Base-by-base conservation (phyloP, 2,888 invertebrate genomes). In the Hypolimnas misippus region DNA sequence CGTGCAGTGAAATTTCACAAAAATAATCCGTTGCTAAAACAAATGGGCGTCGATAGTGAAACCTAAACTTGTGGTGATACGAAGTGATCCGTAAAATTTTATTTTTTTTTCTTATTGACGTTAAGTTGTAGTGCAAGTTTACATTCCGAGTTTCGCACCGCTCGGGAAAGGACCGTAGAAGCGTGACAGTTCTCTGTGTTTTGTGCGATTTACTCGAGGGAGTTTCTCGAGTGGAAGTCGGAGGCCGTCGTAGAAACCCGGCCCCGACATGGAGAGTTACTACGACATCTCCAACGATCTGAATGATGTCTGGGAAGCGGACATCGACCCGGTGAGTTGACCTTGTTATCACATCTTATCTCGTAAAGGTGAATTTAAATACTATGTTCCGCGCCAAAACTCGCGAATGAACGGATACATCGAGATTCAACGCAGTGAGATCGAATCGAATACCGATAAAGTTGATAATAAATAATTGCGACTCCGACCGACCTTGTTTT, bases 291-390 rank as follows among this genome's bases (percentile, higher is more conserved):
- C 94, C 77, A 93, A 94, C 68, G 95, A 95, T 88, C 93, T 96
- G 79, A 95, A 95, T 92, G 96, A 96, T 87, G 93, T 96, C 79
- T 96, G 96, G 96, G 96, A 96, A 84, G 94, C 95, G 76, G 96
- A 96, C 92, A 93, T 96, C 82, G 96, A 96, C 92, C 95, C 96
- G 95, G 96, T 96, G 87, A 95, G 96, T 93, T 79, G 84, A 85
- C 86, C 87, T 86, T 89, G 82, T 67, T 66, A 64, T 61, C 65
- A 56, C 75, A 46, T 66, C 57, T 81, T 86, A 87, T 86, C 87
- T 73, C 68, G 8, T 51, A 62, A 66, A 17, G 66, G 65, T 68
- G 64, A 69, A 61, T 38, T 53, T 67, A 67, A 63, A 46, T 46
- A 12, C 12, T 46, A 17, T 42, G 8, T 42, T 42, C 64, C 70